Evolutionary conservation across 2,888 invertebrate genomes (phyloP).

Genomic region (Sphaerophoria rueppellii): DNA sequence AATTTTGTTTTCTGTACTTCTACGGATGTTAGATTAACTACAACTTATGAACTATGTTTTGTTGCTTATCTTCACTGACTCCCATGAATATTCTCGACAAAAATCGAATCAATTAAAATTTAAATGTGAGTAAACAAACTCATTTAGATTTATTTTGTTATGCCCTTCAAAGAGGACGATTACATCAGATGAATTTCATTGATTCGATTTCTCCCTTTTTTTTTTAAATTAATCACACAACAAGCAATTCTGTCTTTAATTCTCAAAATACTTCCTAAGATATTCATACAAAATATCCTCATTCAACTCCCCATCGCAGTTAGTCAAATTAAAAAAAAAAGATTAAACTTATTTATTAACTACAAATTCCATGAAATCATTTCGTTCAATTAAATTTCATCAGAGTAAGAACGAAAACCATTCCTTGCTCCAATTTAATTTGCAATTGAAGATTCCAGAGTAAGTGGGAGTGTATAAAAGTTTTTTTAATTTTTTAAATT

Average conservation of each 20-base stretch:
- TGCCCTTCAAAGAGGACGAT: too few relatives aligned
- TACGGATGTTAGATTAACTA: constrained; percentile 1
- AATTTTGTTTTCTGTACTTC: neutral
- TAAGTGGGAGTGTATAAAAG: neutral
- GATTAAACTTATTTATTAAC: constrained; percentile 55
- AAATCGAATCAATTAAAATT: constrained; percentile 7
- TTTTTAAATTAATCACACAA: constrained; percentile 37
- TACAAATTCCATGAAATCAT: constrained; percentile 63
- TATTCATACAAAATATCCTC: constrained; percentile 19
- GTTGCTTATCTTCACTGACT: neutral
- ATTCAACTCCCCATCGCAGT: constrained; percentile 48
- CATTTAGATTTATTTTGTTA: neutral
- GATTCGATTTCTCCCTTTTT: constrained; percentile 8
- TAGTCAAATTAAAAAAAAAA: constrained; percentile 48
- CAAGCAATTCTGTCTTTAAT: constrained; percentile 19
- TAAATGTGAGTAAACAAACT: neutral
- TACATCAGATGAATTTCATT: neutral
- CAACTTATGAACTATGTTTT: neutral
- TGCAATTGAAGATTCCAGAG: constrained; percentile 18
- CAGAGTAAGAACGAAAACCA: constrained; percentile 10
- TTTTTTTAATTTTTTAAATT: neutral
- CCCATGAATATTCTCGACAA: neutral
- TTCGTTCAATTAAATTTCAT: constrained; percentile 65
- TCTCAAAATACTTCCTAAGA: neutral
- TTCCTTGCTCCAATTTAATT: constrained; percentile 30